Base-by-base conservation (phyloP, 2,888 invertebrate species). In the Acheta domesticus region DNA sequence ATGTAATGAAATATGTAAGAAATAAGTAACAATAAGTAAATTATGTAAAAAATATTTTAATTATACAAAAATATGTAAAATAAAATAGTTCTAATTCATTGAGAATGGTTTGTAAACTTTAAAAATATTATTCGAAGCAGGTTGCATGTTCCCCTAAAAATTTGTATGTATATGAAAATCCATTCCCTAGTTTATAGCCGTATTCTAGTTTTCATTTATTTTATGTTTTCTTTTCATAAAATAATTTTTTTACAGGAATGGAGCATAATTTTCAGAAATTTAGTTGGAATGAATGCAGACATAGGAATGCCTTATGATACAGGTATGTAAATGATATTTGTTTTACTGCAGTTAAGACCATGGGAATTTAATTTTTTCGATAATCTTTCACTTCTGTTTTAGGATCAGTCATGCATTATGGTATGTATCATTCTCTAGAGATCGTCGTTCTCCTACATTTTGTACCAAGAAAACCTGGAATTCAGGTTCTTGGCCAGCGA, bases 321-420 rank as follows among this genome's bases (percentile, higher is more conserved):
- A 36, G 80, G 82, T 82, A 79, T 73, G 73, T 80, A 19, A 20
- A 11, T 21, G 14, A 20, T 11, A 8, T 75, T 75, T 20, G 8
- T 75, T 75, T 75, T 20, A 16, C n/a, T 75, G 20, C 23, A 75
- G 16, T 23, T 21, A 75, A 75, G 23, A 75, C 23, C 23, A 23
- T 75, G n/a, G 23, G 14, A 74, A 74, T 74, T 20, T 8, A 12
- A 74, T 74, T 74, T 23, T 23, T 23, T 23, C 23, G 4, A 23
- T 23, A 23, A 23, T 23, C 19, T 0, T 62, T 62, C 19, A 62
- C 5, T 16, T 16, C 19, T 12, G 62, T 62, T 62, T 62, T 77
- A 80, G 83, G 82, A 12, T 86, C 86, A 12, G 84, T 87, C 20
- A 86, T 87, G 86, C 87, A 87, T 81, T 87, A 87, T 82, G 86